Evolutionary conservation across 92 coral and sea anemone species (phyloP).

Genomic region (Epizoanthus scotinus): DNA sequence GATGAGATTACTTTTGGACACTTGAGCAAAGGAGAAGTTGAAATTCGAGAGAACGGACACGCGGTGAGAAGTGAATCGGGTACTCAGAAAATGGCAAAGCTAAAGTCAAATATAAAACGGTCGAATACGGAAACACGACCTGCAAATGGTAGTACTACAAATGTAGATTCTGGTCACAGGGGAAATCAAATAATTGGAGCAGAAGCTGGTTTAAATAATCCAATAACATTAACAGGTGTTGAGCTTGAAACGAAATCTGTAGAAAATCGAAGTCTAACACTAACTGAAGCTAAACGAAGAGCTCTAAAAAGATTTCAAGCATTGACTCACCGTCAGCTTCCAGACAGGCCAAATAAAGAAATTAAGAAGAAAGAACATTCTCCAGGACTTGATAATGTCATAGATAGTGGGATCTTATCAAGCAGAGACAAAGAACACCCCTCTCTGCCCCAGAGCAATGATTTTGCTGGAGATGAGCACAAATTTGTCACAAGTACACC

Average conservation of each 20-base stretch:
- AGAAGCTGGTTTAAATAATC: neutral
- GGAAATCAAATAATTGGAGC: neutral
- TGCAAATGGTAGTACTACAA: neutral
- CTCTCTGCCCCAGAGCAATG: neutral
- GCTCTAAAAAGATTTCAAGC: neutral
- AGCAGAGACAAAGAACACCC: neutral
- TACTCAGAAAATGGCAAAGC: neutral
- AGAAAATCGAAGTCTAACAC: slow-evolving; percentile 8
- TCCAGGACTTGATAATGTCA: neutral
- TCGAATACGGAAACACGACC: neutral
- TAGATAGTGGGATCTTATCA: neutral
- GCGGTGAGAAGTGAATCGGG: neutral
- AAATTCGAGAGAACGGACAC: neutral
- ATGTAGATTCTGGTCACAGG: neutral
- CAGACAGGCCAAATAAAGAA: slow-evolving; percentile 8
- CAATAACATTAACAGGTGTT: neutral
- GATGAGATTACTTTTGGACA: slow-evolving; percentile 20
- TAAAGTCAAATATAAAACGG: slow-evolving; percentile 13
- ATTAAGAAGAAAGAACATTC: neutral
- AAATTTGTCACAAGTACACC: neutral
- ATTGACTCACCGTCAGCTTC: slow-evolving; percentile 16
- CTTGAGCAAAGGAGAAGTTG: neutral
- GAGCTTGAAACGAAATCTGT: neutral
- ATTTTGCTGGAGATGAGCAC: neutral
- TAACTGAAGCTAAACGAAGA: slow-evolving; percentile 17